Conservation (phyloP, 2,888 invertebrate genomes). For the Hypolimnas misippus region DNA sequence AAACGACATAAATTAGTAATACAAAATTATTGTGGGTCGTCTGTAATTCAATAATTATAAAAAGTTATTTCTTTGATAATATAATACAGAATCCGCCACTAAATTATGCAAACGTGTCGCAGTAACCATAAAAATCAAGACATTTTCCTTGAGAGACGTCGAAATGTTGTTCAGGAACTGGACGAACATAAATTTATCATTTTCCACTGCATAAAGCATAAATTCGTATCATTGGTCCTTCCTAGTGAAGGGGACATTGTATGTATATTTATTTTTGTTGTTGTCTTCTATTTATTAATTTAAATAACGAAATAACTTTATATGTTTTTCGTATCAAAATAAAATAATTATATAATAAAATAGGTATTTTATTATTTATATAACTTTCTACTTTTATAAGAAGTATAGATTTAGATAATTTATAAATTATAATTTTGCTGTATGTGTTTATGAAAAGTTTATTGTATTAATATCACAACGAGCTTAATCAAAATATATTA, state of each 20-base stretch:
- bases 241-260: slow-evolving; percentile 55
- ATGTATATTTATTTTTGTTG: slow-evolving; percentile 47
- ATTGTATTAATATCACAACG: too few relatives aligned
- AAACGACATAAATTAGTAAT: too few relatives aligned
- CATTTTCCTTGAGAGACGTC: slow-evolving; percentile 58
- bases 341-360: too few relatives aligned
- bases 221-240: slow-evolving; percentile 80
- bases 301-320: not conserved
- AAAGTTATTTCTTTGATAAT: slow-evolving; percentile 40
- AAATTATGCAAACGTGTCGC: slow-evolving; percentile 76
- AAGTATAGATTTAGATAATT: too few relatives aligned
- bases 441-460: too few relatives aligned
- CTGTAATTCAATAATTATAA: slow-evolving; percentile 19
- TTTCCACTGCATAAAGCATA: slow-evolving; percentile 83
- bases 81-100: slow-evolving; percentile 49
- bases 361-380: too few relatives aligned
- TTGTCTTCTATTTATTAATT: slow-evolving; percentile 22
- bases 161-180: slow-evolving; percentile 73
- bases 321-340: not conserved
- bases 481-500: too few relatives aligned
- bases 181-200: slow-evolving; percentile 81
- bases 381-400: too few relatives aligned
- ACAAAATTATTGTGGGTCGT: not conserved
- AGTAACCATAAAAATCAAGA: slow-evolving; percentile 76
- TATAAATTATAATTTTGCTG: too few relatives aligned